These are phyloP conservation scores for Rhabdophis nuchalis DNA, from an alignment of 2,797 vertebrate genomes.

Conservation along the genomic window DNA sequence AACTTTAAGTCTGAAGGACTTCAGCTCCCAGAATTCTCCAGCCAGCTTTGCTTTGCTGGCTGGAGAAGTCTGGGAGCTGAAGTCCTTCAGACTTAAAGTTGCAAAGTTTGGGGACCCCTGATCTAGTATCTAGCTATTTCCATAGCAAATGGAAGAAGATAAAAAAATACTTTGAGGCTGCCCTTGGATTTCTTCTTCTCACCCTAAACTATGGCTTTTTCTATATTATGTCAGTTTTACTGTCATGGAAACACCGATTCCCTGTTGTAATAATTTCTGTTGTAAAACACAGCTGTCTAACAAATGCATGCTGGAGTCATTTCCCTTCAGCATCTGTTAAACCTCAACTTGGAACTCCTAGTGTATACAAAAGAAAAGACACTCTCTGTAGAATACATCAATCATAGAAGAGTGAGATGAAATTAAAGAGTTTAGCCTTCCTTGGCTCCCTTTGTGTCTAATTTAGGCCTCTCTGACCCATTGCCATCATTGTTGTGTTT, in stretches of 20 bases:
- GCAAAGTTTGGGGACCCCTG: no score
- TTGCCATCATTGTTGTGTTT: constrained; percentile 63
- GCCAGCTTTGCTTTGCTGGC: no score
- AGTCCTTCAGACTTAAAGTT: no score
- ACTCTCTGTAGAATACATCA: constrained; percentile 69
- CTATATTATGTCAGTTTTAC: constrained; percentile 33
- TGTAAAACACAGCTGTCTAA: constrained; percentile 67
- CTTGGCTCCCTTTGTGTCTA: constrained; percentile 64
- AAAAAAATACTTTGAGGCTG: constrained; percentile 31
- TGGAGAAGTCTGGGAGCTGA: no score
- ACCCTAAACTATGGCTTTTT: constrained; percentile 15
- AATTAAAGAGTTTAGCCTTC: constrained; percentile 64
- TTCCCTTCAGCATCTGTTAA: constrained; percentile 69
- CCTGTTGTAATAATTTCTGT: constrained; percentile 52
- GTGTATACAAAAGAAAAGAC: constrained; percentile 55
- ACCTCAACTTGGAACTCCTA: constrained; percentile 58
- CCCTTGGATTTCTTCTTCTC: constrained; percentile 19
- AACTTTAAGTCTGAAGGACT: no score
- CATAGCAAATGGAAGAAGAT: constrained; percentile 2
- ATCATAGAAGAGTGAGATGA: constrained; percentile 63
- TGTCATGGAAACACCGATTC: constrained; percentile 66
- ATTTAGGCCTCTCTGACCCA: constrained; percentile 65
- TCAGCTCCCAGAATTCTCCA: no score
- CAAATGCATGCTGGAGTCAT: constrained; percentile 60
- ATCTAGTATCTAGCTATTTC: constrained; percentile 5